Conservation (phyloP, 2,888 invertebrate genomes). For the Callimorpha dominula region DNA sequence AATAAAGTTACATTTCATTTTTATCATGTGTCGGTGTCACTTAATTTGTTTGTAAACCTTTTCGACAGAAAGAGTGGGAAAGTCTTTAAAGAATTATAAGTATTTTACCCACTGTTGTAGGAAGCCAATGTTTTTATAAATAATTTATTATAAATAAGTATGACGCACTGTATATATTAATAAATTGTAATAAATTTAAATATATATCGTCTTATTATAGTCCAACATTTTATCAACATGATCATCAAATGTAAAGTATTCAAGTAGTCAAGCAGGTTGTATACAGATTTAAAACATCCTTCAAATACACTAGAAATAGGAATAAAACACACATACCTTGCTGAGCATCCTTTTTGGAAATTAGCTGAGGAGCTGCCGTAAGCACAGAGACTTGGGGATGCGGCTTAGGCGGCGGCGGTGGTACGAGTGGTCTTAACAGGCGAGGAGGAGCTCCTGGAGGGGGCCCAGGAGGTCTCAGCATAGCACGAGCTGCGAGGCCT, state of each 20-base stretch:
- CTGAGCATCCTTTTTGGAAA: conserved; percentile 89
- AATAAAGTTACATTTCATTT: no score
- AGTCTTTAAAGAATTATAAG: no score
- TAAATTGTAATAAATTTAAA: no score
- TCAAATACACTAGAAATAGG: background rate
- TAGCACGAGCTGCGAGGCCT: conserved; percentile 57
- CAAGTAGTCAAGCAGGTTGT: background rate
- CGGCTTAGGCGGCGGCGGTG: conserved; percentile 81
- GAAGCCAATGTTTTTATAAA: no score
- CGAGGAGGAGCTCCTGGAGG: conserved; percentile 90
- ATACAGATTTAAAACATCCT: background rate
- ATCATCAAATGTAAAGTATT: background rate
- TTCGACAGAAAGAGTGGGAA: background rate
- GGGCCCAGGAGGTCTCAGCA: conserved; percentile 87
- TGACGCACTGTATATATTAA: no score
- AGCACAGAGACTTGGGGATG: conserved; percentile 89
- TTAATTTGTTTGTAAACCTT: background rate
- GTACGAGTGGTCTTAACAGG: conserved; percentile 86
- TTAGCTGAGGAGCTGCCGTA: conserved; percentile 93
- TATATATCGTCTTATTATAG: background rate
- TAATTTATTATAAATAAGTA: no score
- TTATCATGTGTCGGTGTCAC: background rate
- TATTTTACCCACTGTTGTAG: no score
- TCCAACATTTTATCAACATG: background rate
- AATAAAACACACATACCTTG: conserved; percentile 67